Evolutionary conservation across 2,888 invertebrate genomes (phyloP), one percentile per base, ranked within the genome.

Genomic region (Drosophila pullipes): DNA sequence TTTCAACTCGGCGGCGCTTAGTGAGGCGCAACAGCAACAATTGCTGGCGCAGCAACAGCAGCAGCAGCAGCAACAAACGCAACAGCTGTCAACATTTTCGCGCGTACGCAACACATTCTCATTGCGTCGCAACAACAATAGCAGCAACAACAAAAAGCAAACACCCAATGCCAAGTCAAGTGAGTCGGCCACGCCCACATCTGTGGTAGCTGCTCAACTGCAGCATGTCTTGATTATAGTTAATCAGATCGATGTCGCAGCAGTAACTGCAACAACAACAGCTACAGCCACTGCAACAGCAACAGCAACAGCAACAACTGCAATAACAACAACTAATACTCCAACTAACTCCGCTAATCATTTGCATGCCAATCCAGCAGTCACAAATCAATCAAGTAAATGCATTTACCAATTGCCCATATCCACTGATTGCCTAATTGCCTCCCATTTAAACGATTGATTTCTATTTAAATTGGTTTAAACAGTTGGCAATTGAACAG

Each of bases 61-160:
- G 16, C 74, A 70, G 28, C 74, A 60, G 31, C 72, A 67, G 37
- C 74, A 66, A 55, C 85, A 60, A 49, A 66, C 70, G 62, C 88
- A 83, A 68, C 83, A 83, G 73, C 78, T 83, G 89, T 93, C 82
- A 86, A 92, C 85, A 90, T 91, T 80, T 91, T 92, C 76, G 83
- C 93, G 83, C 90, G 93, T 88, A 58, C 85, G 58, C 88, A 92
- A 83, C 90, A 92, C 75, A 76, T 85, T 88, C 69, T 83, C 89
- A 41, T 65, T 88, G 22, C 73, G 78, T 71, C 84, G 90, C 76
- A 86, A 59, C 74, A 81, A 57, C 75, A 74, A 68, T 33, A 31
- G 31, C 31, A 76, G 41, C 64, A 76, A 37, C 58, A 76, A 68
- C 62, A 90, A 82, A 62, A 75, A 81, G 69, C 70, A 41, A 65